Base-by-base conservation (phyloP, 1,140 invertebrate species). In the Drosophila simulans region DNA sequence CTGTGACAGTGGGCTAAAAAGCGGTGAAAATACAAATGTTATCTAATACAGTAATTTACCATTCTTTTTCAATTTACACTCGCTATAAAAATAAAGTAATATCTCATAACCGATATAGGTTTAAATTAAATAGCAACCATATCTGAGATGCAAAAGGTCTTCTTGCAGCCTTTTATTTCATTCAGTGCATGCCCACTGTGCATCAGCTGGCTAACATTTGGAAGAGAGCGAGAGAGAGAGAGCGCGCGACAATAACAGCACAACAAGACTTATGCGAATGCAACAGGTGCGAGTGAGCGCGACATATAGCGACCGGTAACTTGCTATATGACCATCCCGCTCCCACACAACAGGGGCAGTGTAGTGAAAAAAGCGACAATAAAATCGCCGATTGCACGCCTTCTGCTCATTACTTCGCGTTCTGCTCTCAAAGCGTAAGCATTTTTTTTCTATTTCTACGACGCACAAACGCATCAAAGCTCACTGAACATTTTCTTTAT, bases 401-500 rank as follows among this genome's bases (percentile, higher is more conserved):
- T 48, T 27, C 49, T 53, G 45, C 66, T 70, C 84, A 89, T 68
- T 79, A 90, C 60, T 91, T 90, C 54, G 31, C 64, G 66, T 91
- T 91, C 65, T 74, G 42, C 71, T 22, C 46, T 82, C 71, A 59
- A 75, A 81, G 75, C 62, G 83, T 91, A 85, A 89, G 84, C 80
- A 82, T 65, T 77, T 55, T 31, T 31, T 8, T 31, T 31, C 2
- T 22, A 22, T 22, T 31, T 35, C 13, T 31, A 42, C 53, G 25
- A 13, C 53, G 59, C 37, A 63, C 20, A 22, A 31, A 15, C 20
- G 20, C 43, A 45, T n/a, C 13, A 37, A 34, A 1, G 1, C n/a
- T 2, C 34, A 35, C 2, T 37, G 53, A 4, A 56, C 15, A 40
- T 39, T 62, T n/a, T 58, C 54, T 62, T 51, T n/a, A 13, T 55